Conservation (phyloP, 2,113 vertebrate genomes). For the Entelurus aequoreus region DNA sequence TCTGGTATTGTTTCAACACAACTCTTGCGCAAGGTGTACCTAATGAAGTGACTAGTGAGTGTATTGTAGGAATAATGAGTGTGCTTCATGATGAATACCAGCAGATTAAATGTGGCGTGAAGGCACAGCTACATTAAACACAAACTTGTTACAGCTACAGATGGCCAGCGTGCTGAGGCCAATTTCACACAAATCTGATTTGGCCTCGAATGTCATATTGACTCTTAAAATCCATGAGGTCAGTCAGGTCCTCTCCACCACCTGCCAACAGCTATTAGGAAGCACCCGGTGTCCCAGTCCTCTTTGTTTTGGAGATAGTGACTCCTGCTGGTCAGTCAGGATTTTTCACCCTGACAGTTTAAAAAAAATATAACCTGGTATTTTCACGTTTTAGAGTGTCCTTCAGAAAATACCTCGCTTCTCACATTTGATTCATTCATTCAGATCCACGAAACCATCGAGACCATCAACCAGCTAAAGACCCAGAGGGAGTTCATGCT, state of each 20-base stretch:
- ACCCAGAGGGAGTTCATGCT: conserved; percentile 99
- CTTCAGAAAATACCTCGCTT: background rate
- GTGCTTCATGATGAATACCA: background rate
- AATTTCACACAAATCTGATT: conserved; percentile 34
- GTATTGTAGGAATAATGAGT: background rate
- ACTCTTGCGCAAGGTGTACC: background rate
- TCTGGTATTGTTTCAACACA: background rate
- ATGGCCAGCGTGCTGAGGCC: conserved; percentile 13
- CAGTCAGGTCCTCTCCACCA: conserved; percentile 23
- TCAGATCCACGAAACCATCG: conserved; percentile 98
- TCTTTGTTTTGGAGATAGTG: background rate
- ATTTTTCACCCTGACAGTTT: background rate
- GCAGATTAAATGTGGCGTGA: background rate
- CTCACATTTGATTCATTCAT: background rate
- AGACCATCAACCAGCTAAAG: conserved; percentile 99
- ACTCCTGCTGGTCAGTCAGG: background rate
- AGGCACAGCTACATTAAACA: background rate
- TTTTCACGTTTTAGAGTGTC: no score
- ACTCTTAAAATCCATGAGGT: conserved; percentile 6
- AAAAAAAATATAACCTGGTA: background rate
- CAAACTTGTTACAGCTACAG: background rate
- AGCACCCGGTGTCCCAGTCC: no score
- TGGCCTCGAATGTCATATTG: conserved; percentile 4
- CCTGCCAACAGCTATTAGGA: conserved; percentile 25
- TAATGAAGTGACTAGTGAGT: background rate